Base-by-base conservation (phyloP, 1,140 invertebrate genomes). In the Cheumatopsyche charites region DNA sequence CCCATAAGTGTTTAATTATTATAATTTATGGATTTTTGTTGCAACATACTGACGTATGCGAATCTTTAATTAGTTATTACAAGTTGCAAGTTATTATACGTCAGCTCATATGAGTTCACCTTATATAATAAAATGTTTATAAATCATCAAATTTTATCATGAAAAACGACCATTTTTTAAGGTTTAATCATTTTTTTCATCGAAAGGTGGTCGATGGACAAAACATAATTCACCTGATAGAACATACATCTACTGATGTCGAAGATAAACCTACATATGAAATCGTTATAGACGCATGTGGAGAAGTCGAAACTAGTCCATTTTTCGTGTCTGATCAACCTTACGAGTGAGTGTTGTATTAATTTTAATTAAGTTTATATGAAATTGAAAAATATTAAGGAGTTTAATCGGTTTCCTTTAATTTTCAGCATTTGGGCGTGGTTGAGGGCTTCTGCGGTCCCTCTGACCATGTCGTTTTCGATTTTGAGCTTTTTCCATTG, bases 171-270 rank as follows among this genome's bases (percentile, higher is more conserved):
- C 3, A 13, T 4, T 13, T 19, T 36, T 36, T 36, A 36, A 36
- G 3, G 9, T 36, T 36, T 36, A 4, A 36, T 36, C 9, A 36
- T 36, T n/a, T n/a, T n/a, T n/a, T n/a, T n/a, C n/a, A n/a, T n/a
- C n/a, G 9, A 26, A 73, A 92, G 89, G 90, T 94, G 0, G 80
- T 92, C 1, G 87, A 90, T 75, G 95, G 95, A n/a, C 88, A 94
- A 82, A 90, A 92, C 73, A 83, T 95, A 0, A 88, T 97, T 0
- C 92, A 94, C 78, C 90, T 90, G 75, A 91, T 98, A 71, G 94
- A 97, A 79, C 88, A 92, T 75, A 88, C 87, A 0, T 88, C 90
- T 74, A 95, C 93, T 0, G 91, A 94, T 77, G 82, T 82, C 0
- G 85, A 90, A 25, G 93, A 96, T 78, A 82, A 84, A 43, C 93